phyloP scores from a whole-genome alignment of 2,113 vertebrate species.

The Plectropomus leopardus region DNA sequence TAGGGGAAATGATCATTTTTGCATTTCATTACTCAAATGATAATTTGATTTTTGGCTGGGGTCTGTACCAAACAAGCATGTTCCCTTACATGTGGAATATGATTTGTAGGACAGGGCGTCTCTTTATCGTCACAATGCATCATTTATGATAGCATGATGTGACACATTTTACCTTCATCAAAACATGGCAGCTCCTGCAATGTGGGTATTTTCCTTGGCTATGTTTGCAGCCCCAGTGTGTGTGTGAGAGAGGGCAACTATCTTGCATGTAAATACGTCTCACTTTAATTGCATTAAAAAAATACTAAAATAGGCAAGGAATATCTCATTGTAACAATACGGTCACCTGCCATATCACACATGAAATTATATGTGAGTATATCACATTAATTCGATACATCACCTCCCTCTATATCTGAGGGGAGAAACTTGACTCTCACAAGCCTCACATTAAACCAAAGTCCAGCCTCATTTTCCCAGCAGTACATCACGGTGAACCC shows the following conservation, averaged over 20 bases:
- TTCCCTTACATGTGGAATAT: too few species aligned
- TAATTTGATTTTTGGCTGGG: too few species aligned
- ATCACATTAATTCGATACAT: background rate
- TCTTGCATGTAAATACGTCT: background rate
- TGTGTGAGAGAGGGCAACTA: background rate
- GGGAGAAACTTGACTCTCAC: constrained; percentile 30
- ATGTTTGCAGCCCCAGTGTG: background rate
- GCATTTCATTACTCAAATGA: too few species aligned
- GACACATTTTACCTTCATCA: too few species aligned
- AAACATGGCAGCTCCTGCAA: too few species aligned
- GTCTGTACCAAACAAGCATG: too few species aligned
- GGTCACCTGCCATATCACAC: background rate
- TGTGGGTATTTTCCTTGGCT: too few species aligned
- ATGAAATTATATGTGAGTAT: background rate
- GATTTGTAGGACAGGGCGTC: too few species aligned
- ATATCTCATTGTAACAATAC: background rate
- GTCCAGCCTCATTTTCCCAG: constrained; percentile 49
- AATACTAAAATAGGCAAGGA: background rate
- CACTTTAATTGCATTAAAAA: background rate
- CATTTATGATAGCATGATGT: too few species aligned
- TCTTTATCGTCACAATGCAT: too few species aligned
- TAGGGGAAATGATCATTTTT: too few species aligned
- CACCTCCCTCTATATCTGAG: constrained; percentile 5
- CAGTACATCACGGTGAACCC: constrained; percentile 29
- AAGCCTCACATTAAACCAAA: constrained; percentile 35